Percentiles rank a stretch among this genome's conserved stretches.
These are phyloP conservation scores for Tenebrosternarchus preto DNA, from an alignment of 2,113 vertebrate genomes.

Conservation along the genomic window DNA sequence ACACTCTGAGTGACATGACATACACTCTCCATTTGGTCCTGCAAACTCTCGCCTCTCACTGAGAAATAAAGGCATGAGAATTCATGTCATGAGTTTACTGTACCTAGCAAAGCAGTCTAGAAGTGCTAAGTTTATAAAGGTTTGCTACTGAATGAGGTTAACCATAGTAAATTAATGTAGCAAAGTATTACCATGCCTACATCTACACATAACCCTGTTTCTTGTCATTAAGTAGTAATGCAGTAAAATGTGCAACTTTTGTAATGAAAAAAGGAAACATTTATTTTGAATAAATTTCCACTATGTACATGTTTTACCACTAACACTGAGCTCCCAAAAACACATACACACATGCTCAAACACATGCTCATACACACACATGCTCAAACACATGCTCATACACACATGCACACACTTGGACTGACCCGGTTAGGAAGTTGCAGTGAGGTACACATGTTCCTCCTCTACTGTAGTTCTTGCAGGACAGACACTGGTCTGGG, in stretches of 20 bases:
- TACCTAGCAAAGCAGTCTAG: neutral
- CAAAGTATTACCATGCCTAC: no score
- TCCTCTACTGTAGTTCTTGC: slow-evolving; percentile 81
- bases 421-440: slow-evolving; percentile 82
- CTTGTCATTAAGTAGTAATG: slow-evolving; percentile 13
- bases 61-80: slow-evolving; percentile 31
- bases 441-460: slow-evolving; percentile 83
- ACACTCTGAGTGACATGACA: slow-evolving; percentile 84
- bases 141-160: no score
- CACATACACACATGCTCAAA: neutral
- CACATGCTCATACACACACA: slow-evolving; percentile 3
- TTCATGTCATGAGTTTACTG: neutral
- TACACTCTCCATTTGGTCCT: slow-evolving; percentile 72
- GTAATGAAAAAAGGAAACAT: no score
- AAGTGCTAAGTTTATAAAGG: no score
- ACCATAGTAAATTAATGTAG: no score
- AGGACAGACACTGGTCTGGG: slow-evolving; percentile 83
- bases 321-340: neutral
- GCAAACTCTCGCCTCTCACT: slow-evolving; percentile 85
- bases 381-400: neutral
- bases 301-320: no score
- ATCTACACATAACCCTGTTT: no score
- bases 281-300: no score
- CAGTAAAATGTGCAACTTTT: no score
- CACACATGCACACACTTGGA: slow-evolving; percentile 7